Evolutionary conservation across 2,797 vertebrate genomes (phyloP), one percentile per base, ranked within the genome.

Genomic region (Odontamblyopus rebecca): DNA sequence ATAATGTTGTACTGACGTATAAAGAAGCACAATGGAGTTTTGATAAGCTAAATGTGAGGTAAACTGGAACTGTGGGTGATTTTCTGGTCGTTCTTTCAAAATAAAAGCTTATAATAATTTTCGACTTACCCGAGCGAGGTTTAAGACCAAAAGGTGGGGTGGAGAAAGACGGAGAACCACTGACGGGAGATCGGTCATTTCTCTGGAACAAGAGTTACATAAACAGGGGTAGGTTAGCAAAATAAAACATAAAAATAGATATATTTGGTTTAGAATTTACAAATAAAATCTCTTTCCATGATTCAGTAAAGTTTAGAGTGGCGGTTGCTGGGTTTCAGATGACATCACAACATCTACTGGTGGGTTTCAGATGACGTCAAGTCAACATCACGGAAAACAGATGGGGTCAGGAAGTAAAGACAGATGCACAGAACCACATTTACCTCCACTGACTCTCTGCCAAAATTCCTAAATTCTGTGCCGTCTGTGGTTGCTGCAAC

Each of bases 101-200:
- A 26, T 63, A 63, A 63, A 41, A 35, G 61, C 18, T 11, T 44
- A 26, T n/a, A 4, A 15, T 1, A 5, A 19, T 44, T 44, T 38
- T 15, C 6, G 7, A 82, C 89, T 94, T 94, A 98, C 97, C 97
- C 92, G 97, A 97, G 72, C 97, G 93, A 6, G 97, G 96, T 77
- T 97, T 98, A 84, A 98, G 91, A 70, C 96, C 97, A 81, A 98
- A 98, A 0, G 95, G 94, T 5, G 93, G 87, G n/a, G 89, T 77
- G 76, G 88, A 92, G 69, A 89, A 80, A 53, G 93, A 71, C 2
- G 93, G 87, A 27, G 91, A 89, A 75, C 93, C 94, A 41, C 88
- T 27, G 51, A 83, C 60, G 0, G 95, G 93, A 67, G 89, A 93
- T 72, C 72, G 85, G 76, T 94, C 93, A 60, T 94, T 92, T 77